phyloP scores from a whole-genome alignment of 2,888 invertebrate genomes.

The Gandaritis pyraliata region DNA sequence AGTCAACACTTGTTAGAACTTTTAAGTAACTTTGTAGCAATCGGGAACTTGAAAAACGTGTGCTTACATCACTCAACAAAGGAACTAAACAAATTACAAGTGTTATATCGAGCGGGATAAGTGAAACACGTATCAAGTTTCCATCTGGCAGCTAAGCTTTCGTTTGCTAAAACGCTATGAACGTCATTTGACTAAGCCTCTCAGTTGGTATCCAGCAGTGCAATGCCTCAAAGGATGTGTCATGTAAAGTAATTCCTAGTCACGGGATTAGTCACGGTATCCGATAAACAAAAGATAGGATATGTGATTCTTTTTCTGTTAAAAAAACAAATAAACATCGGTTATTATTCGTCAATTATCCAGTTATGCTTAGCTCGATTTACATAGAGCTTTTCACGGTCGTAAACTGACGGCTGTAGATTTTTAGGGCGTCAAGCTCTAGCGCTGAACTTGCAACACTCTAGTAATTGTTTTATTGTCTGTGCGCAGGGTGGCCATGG shows the following conservation, averaged over 20 bases:
- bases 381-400: neutral
- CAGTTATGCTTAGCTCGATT: too few species aligned
- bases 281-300: too few species aligned
- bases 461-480: slow-evolving; percentile 42
- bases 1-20: too few species aligned
- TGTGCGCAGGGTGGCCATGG: slow-evolving; percentile 29
- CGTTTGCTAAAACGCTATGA: neutral
- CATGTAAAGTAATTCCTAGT: too few species aligned
- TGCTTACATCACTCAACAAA: slow-evolving; percentile 20
- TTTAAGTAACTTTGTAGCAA: too few species aligned
- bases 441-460: slow-evolving; percentile 35
- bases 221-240: too few species aligned
- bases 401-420: neutral
- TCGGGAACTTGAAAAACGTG: neutral
- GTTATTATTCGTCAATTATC: too few species aligned
- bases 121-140: slow-evolving; percentile 43
- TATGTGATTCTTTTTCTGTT: too few species aligned
- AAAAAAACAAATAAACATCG: too few species aligned
- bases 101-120: slow-evolving; percentile 34
- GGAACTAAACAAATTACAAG: slow-evolving; percentile 29
- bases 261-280: too few species aligned
- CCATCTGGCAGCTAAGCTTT: slow-evolving; percentile 29
- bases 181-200: neutral
- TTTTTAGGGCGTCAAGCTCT: neutral
- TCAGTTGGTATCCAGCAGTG: too few species aligned